These are phyloP conservation scores for Dione vanillae DNA, from an alignment of 2,888 invertebrate genomes.

Conservation along the genomic window DNA sequence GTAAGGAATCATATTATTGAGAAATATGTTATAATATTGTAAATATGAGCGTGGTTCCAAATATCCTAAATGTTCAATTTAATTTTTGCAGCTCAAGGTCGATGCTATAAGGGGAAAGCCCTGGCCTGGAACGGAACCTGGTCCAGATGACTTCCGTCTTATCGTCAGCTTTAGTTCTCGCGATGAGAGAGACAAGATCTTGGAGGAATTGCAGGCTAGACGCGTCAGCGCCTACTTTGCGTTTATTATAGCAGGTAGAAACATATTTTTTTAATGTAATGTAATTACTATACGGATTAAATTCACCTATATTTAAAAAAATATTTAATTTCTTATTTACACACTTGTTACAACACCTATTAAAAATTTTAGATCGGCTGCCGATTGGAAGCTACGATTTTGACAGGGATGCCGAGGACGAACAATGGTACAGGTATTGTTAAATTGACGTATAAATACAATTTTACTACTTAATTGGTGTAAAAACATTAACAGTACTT, in stretches of 20 bases:
- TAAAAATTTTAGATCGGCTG: slow-evolving; percentile 20
- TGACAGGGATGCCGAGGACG: slow-evolving; percentile 11
- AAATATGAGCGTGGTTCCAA: background rate
- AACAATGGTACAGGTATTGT: background rate
- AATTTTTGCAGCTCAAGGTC: slow-evolving; percentile 4
- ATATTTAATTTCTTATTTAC: too few species aligned
- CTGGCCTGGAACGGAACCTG: background rate
- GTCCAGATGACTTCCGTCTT: slow-evolving; percentile 15
- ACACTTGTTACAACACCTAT: background rate
- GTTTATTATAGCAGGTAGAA: background rate
- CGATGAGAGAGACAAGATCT: background rate
- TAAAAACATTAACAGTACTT: too few species aligned
- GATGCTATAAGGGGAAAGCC: background rate
- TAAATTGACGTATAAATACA: too few species aligned
- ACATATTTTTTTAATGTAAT: background rate
- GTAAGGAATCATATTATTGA: too few species aligned
- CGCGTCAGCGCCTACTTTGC: background rate
- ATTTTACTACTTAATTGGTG: background rate
- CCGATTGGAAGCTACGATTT: slow-evolving; percentile 1
- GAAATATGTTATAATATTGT: too few species aligned
- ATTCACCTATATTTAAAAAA: too few species aligned
- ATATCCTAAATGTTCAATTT: background rate
- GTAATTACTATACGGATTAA: background rate
- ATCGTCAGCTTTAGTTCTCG: background rate
- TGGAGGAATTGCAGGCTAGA: background rate